Evolutionary conservation across 2,888 invertebrate genomes (phyloP), one percentile per base, ranked within the genome.

Genomic region (Sclerodermus sp.): DNA sequence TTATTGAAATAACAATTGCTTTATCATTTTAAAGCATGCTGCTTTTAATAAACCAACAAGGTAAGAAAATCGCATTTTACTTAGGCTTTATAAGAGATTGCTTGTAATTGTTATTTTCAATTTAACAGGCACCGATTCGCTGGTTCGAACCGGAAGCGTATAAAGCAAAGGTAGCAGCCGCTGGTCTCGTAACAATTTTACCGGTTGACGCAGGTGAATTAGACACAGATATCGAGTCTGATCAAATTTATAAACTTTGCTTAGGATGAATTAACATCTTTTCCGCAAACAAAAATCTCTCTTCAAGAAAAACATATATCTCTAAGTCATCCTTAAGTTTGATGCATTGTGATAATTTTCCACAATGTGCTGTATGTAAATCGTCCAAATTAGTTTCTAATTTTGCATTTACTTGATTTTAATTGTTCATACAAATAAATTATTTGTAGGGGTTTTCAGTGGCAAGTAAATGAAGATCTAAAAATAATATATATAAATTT

Each of bases 131-230:
- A 68, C 76, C 77, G 74, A 76, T 77, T 76, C 73, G 73, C 73
- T 77, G 76, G 76, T 77, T 78, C 76, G 78, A 78, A 74, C 77
- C 77, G 71, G 78, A 77, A 60, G 63, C 73, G 47, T 76, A 77
- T 64, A 76, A 76, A 69, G 65, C 73, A 58, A 76, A 73, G 60
- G 66, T 76, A 64, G 76, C 72, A 57, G 70, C 76, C 40, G 71
- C 73, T 58, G 76, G 73, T 55, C 65, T 71, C 51, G 65, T 74
- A 49, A 69, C 71, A 50, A 67, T 78, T 57, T 65, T 76, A 51
- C 66, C 75, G 47, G 66, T 66, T 42, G 66, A 68, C 52, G 74
- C 74, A 54, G 63, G 57, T 39, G 77, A 77, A 63, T 72, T 71
- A 53, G 76, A 74, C 62, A 66, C 68, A 42, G 75, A 76, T 57